Percentiles rank a stretch among this genome's conserved stretches.
Evolutionary conservation across 1,140 invertebrate species (phyloP).

Genomic region (Lucilia sericata): DNA sequence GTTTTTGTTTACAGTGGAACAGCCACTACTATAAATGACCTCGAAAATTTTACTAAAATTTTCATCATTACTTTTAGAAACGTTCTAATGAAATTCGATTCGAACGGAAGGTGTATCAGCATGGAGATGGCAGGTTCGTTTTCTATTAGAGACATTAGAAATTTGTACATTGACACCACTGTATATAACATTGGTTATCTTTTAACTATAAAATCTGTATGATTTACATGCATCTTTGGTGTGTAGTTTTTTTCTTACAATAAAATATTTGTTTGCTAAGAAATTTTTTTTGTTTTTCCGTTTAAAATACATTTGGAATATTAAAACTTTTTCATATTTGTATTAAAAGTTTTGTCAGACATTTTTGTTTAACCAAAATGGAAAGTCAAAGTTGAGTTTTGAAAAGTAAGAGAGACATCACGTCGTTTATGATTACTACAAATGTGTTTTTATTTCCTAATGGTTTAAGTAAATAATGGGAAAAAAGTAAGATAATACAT

Average conservation of each 20-base stretch:
- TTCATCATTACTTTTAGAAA: too few species aligned
- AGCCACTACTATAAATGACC: too few species aligned
- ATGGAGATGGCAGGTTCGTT: too few species aligned
- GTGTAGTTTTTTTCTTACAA: not conserved
- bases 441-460: not conserved
- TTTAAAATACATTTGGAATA: not conserved
- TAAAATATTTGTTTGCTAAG: conserved; percentile 6
- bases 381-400: not conserved
- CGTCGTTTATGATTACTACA: not conserved
- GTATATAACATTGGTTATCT: too few species aligned
- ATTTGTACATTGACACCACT: too few species aligned
- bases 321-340: not conserved
- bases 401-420: not conserved
- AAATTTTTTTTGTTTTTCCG: not conserved
- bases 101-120: too few species aligned
- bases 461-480: too few species aligned
- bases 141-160: too few species aligned
- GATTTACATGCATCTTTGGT: not conserved
- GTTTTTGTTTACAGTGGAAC: not conserved
- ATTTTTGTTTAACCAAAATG: not conserved
- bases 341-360: not conserved
- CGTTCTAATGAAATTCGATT: too few species aligned
- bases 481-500: too few species aligned
- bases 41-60: too few species aligned
- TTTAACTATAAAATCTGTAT: not conserved